Base-by-base conservation (phyloP, 1,140 invertebrate species). In the Heliothis subflexa region DNA sequence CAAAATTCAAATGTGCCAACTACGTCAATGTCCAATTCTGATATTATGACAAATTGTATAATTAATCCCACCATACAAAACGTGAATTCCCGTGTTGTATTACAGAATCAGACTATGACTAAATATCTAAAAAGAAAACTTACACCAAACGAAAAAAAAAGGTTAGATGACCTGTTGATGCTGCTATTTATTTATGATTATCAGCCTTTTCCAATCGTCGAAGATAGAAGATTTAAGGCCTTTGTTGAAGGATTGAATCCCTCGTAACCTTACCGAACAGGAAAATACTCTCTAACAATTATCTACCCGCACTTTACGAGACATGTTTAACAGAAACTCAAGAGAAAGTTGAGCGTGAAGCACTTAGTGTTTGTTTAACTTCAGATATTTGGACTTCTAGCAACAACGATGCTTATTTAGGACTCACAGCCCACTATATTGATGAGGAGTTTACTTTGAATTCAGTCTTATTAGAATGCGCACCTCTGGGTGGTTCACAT, bases 401-500 rank as follows among this genome's bases (percentile, higher is more conserved):
- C 21, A 50, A 55, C 16, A 79, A 79, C 40, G 71, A 79, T 57
- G 52, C 68, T 28, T 79, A 73, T 50, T 62, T 78, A 33, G 70
- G 68, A n/a, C 40, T 79, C n/a, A 73, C 70, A 66, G 78, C 78
- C 40, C 78, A 80, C 54, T 80, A 80, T 25, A 80, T 80, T 52
- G 40, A 70, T 70, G 49, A 70, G 18, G 49, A 70, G 49, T 70
- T 70, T 47, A 52, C 9, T 52, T 50, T 54, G 49, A 70, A 52
- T n/a, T 70, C 66, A 52, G 66, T 52, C 16, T 50, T 70, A 52
- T 52, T 70, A 50, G 49, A 70, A 21, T 70, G 50, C 66, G 18
- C 18, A 52, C 18, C 49, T 70, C 33, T 70, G 40, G 21, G 5
- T 40, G 49, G 66, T 25, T 25, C 21, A 25, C 45, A 47, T 47